These are phyloP conservation scores for Epinotia brunnichana DNA, from an alignment of 2,888 invertebrate genomes.

Conservation along the genomic window DNA sequence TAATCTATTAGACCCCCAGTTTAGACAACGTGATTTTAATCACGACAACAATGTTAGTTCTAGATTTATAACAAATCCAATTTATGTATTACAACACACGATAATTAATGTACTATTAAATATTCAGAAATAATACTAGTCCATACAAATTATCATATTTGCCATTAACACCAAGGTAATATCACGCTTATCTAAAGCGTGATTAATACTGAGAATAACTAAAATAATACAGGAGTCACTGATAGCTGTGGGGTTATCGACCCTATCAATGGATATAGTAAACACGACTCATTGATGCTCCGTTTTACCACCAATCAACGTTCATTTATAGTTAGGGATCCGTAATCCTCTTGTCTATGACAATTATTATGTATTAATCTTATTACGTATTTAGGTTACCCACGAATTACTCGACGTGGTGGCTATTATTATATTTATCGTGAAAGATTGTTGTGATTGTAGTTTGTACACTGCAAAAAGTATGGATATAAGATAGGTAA, in stretches of 20 bases:
- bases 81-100: not conserved
- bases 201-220: constrained; percentile 22
- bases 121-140: not conserved
- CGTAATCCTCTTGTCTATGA: constrained; percentile 14
- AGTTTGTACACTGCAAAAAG: not conserved
- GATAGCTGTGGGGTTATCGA: constrained; percentile 41
- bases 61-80: not conserved
- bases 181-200: constrained; percentile 8
- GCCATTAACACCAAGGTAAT: constrained; percentile 20
- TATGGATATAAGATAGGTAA: not conserved
- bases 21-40: too few species aligned
- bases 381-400: not conserved
- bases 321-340: constrained; percentile 40
- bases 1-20: too few species aligned
- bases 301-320: constrained; percentile 44
- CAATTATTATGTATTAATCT: not conserved
- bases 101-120: not conserved
- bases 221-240: constrained; percentile 31
- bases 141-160: not conserved
- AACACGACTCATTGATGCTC: constrained; percentile 45
- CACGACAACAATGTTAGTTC: too few species aligned
- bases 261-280: constrained; percentile 43
- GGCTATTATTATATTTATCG: not conserved
- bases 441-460: not conserved
- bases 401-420: not conserved